Evolutionary conservation across 2,113 vertebrate species (phyloP), one percentile per base, ranked within the genome.

Genomic region (Nesogale talazaci): DNA sequence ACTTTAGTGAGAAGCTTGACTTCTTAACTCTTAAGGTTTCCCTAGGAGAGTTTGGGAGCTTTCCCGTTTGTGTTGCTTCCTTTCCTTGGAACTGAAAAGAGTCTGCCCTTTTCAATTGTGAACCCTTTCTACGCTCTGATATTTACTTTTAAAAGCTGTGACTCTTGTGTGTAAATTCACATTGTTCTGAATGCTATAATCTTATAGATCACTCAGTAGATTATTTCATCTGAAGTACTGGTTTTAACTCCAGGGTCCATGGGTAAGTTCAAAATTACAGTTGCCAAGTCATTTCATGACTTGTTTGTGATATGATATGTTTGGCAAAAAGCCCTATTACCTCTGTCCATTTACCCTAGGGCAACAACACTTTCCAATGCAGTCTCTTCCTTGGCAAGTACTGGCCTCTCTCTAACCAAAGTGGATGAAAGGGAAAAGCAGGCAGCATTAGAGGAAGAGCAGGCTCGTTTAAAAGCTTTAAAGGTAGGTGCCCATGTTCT

Each of bases 401-500:
- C 99, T 31, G 99, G 99, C 96, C 98, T 99, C 96, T 99, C 99
- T 93, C 99, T 99, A 97, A 99, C 99, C 84, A 99, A 99, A 98
- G 99, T 99, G 90, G 99, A 99, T 94, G 99, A 99, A 98, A 99
- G 99, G 96, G 99, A 99, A 98, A 99, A 99, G 95, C 99, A 99
- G 96, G 99, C 99, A n/a, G 99, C 99, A 0, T 97, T 99, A n/a
- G 99, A 99, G 96, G 99, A 99, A 96, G 99, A 99, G 83, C 99
- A 99, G 97, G 98, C 99, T 77, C 99, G 99, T 94, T 98, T 99
- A 95, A 99, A 99, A 98, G 99, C 99, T 96, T 98, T 99, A 97
- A 99, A 99, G 99, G 99, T 99, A 97, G 25, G 94, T 93, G 38
- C 91, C 2, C 52, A 70, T 10, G 74, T 90, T 86, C 42, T 87